Conservation (phyloP, 2,888 invertebrate genomes). For the Eurytoma adleriae region DNA sequence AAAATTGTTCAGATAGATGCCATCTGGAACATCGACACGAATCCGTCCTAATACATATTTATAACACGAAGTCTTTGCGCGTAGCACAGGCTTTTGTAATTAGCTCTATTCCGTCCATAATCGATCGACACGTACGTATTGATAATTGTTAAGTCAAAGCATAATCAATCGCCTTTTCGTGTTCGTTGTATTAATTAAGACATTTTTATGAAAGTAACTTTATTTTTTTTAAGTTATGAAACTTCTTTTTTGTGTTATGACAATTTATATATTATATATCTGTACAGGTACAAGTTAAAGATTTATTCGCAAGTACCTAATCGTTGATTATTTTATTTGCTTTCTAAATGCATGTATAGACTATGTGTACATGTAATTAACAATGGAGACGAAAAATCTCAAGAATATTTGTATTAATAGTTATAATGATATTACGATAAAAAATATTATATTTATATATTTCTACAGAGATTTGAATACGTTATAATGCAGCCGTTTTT, state of each 20-base stretch:
- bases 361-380: slow-evolving; percentile 18
- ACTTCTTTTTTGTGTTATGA: slow-evolving; percentile 23
- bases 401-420: slow-evolving; percentile 19
- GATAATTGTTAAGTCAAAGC: slow-evolving; percentile 42
- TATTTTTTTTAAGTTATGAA: slow-evolving; percentile 41
- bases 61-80: slow-evolving; percentile 47
- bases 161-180: slow-evolving; percentile 53
- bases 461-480: slow-evolving; percentile 41
- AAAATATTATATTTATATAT: slow-evolving; percentile 48
- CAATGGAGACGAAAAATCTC: slow-evolving; percentile 33
- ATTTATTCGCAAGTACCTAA: slow-evolving; percentile 22
- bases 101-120: slow-evolving; percentile 56
- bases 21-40: background rate
- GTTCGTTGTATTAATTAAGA: slow-evolving; percentile 52
- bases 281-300: slow-evolving; percentile 50
- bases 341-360: slow-evolving; percentile 25
- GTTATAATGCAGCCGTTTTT: slow-evolving; percentile 28
- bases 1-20: background rate
- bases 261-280: slow-evolving; percentile 36
- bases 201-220: slow-evolving; percentile 41
- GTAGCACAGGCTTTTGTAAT: slow-evolving; percentile 46
- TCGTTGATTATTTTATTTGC: slow-evolving; percentile 31
- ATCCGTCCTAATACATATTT: slow-evolving; percentile 51
- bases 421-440: slow-evolving; percentile 31
- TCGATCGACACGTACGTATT: slow-evolving; percentile 35